phyloP scores from a whole-genome alignment of 2,888 invertebrate genomes.

The Adineta ricciae region DNA sequence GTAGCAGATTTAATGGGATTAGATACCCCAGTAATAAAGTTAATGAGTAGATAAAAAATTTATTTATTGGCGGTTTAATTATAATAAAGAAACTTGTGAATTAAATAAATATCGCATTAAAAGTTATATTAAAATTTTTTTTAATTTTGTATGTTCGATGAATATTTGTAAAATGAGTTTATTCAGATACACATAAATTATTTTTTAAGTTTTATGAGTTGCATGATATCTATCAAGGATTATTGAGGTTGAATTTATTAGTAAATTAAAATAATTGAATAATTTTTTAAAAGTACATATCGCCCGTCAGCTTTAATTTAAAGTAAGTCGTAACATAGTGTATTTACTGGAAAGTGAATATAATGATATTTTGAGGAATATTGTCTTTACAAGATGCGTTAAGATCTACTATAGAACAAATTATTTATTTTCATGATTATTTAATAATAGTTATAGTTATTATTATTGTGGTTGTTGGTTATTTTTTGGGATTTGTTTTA shows the following conservation, averaged over 20 bases:
- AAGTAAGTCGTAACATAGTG: slow-evolving; percentile 22
- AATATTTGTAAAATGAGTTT: neutral
- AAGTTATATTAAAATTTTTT: neutral
- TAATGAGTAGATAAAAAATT: neutral
- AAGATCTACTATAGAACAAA: slow-evolving; percentile 39
- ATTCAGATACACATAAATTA: slow-evolving; percentile 21
- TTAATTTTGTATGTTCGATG: slow-evolving; percentile 21
- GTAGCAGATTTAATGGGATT: neutral
- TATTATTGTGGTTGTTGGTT: slow-evolving; percentile 38
- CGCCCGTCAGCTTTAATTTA: slow-evolving; percentile 14
- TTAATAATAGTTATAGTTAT: slow-evolving; percentile 39
- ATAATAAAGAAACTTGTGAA: slow-evolving; percentile 7
- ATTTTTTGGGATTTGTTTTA: slow-evolving; percentile 37
- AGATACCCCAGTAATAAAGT: neutral
- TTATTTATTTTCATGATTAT: slow-evolving; percentile 42
- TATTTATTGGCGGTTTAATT: slow-evolving; percentile 6
- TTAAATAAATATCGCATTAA: neutral
- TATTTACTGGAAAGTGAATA: neutral
- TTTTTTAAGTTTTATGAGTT: slow-evolving; percentile 9
- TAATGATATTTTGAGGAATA: slow-evolving; percentile 38
- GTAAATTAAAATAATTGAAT: neutral
- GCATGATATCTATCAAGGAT: neutral
- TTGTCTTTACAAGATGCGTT: slow-evolving; percentile 40
- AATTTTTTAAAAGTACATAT: slow-evolving; percentile 19
- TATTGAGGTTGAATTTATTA: neutral